Base-by-base conservation (phyloP, 1,140 invertebrate genomes). In the Samia ricini region DNA sequence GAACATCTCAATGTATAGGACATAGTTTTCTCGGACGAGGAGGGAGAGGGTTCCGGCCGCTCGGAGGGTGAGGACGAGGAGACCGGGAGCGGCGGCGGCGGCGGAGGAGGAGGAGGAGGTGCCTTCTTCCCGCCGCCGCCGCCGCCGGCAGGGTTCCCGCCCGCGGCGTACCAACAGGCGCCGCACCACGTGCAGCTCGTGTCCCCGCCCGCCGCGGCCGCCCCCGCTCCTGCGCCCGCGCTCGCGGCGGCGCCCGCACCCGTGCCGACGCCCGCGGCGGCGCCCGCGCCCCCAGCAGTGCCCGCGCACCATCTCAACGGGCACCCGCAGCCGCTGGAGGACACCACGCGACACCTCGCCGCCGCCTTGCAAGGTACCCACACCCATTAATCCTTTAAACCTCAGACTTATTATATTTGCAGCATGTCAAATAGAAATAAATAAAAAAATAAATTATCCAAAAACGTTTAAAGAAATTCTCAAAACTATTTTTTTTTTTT, bases 11-110 rank as follows among this genome's bases (percentile, higher is more conserved):
- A n/a, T n/a, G 10, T 10, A 29, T 76, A 93, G 93, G 94, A 97
- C 89, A 94, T 96, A 72, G 93, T 96, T 33, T 95, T 95, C 73
- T 92, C 93, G 60, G 96, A 97, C 76, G 96, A 96, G 72, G 95
- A 97, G 71, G 91, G 91, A 68, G 88, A 91, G 63, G 75, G 90
- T 64, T 79, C 83, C 63, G 92, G 91, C 20, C 94, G 93, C 91
- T 82, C 84, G 61, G 83, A 86, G 56, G 93, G 93, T 48, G 95
- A 95, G 60, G 94, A 96, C 67, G 93, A 94, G 67, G 84, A 85
- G 72, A 66, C 71, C 52, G 68, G 68, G 22, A 48, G 24, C 22
- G 64, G 51, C 24, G 56, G 50, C 19, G 63, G 63, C 29, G 66
- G n/a, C n/a, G 71, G 18, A 69, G 68, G 33, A 69, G 69, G 49